Evolutionary conservation across 2,113 vertebrate genomes (phyloP).

Genomic region (Sinocyclocheilus rhinocerous): DNA sequence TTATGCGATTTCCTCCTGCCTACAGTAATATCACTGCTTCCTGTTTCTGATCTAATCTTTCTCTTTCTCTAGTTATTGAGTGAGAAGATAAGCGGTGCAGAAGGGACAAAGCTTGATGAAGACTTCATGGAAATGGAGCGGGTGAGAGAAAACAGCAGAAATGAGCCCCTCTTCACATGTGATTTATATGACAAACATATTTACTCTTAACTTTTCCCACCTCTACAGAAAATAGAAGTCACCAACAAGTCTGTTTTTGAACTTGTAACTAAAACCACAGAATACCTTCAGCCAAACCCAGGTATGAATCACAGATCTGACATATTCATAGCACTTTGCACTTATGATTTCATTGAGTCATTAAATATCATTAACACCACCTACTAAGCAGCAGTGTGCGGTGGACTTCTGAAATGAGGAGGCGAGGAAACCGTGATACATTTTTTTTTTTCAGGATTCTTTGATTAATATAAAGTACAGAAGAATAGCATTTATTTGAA

Average conservation of each 20-base stretch:
- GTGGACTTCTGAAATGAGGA: neutral
- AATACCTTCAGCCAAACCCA: conserved; percentile 96
- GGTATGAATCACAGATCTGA: conserved; percentile 71
- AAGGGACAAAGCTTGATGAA: conserved; percentile 92
- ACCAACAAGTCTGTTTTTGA: conserved; percentile 92
- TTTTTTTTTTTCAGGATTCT: too few species aligned
- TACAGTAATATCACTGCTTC: neutral
- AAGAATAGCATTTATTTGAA: too few species aligned
- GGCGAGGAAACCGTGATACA: neutral
- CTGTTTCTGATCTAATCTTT: conserved; percentile 11
- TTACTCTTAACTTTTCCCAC: neutral
- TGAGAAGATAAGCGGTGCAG: conserved; percentile 92
- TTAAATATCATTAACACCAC: neutral
- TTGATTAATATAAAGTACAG: too few species aligned
- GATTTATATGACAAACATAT: neutral
- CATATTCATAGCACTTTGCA: neutral
- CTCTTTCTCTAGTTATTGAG: conserved; percentile 82
- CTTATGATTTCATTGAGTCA: neutral
- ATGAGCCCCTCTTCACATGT: neutral
- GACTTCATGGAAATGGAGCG: conserved; percentile 94
- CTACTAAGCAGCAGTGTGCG: neutral
- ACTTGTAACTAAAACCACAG: conserved; percentile 89
- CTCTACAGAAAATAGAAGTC: conserved; percentile 89
- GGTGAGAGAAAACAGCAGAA: conserved; percentile 76
- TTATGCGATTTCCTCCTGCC: neutral